These are phyloP conservation scores for Olivierus martensii DNA, from an alignment of 1,140 invertebrate species.

Conservation along the genomic window DNA sequence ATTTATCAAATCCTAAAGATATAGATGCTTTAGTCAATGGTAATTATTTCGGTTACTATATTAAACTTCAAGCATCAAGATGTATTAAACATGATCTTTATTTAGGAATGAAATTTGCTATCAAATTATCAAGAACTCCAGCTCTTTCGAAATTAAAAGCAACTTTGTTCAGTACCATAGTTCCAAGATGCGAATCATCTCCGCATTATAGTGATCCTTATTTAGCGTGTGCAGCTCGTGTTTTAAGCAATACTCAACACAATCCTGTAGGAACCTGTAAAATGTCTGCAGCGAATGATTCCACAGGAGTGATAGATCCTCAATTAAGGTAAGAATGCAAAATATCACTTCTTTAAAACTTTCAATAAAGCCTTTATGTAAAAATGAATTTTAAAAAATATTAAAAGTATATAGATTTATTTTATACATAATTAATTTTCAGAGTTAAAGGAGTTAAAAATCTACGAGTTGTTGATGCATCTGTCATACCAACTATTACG, in stretches of 20 bases:
- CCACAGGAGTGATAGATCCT: constrained; percentile 64
- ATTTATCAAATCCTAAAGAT: constrained; percentile 47
- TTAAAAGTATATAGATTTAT: too few relatives aligned
- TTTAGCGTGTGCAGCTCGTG: not conserved
- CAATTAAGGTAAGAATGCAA: constrained; percentile 33
- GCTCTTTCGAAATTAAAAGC: too few relatives aligned
- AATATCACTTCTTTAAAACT: too few relatives aligned
- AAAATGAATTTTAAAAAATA: too few relatives aligned
- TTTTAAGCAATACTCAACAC: not conserved
- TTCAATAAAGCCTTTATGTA: too few relatives aligned
- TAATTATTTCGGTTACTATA: not conserved
- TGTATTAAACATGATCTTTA: too few relatives aligned
- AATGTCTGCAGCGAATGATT: constrained; percentile 49
- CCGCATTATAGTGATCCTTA: not conserved
- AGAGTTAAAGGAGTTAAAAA: constrained; percentile 49
- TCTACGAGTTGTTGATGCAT: constrained; percentile 59
- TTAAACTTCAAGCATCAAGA: not conserved
- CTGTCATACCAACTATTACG: constrained; percentile 45
- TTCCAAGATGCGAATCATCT: too few relatives aligned
- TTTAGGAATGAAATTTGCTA: too few relatives aligned
- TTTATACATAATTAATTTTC: not conserved
- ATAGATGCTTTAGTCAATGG: constrained; percentile 28
- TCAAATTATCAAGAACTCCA: too few relatives aligned
- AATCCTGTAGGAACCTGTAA: not conserved
- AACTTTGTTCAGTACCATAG: too few relatives aligned